phyloP scores from a whole-genome alignment of 1,140 invertebrate species.

The Leptinotarsa undecemlineata region DNA sequence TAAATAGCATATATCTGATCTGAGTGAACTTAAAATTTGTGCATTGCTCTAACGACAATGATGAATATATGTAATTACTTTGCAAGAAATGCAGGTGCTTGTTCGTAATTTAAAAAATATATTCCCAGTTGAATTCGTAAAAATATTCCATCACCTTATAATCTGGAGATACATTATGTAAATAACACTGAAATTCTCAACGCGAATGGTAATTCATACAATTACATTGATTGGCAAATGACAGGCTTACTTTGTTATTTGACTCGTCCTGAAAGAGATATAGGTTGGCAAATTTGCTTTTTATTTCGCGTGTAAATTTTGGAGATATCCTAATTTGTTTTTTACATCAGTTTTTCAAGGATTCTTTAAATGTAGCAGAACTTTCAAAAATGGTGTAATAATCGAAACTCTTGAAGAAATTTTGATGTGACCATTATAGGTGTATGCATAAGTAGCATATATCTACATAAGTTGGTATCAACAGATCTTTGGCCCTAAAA shows the following conservation, averaged over 20 bases:
- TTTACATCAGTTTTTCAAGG: slow-evolving; percentile 18
- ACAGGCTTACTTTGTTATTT: slow-evolving; percentile 15
- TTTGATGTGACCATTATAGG: no score
- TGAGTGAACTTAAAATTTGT: no score
- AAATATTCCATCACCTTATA: slow-evolving; percentile 19
- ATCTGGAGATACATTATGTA: slow-evolving; percentile 27
- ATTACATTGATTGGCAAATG: slow-evolving; percentile 23
- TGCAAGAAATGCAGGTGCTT: slow-evolving; percentile 4
- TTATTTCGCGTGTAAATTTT: not conserved
- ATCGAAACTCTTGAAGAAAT: no score
- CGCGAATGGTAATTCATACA: slow-evolving; percentile 16
- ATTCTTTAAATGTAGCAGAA: not conserved
- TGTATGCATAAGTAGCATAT: no score
- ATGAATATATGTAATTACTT: not conserved
- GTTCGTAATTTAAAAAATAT: not conserved
- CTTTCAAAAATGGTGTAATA: no score
- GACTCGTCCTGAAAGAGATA: not conserved
- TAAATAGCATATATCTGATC: no score
- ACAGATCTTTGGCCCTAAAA: no score
- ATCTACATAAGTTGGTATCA: no score
- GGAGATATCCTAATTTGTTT: not conserved
- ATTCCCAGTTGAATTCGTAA: slow-evolving; percentile 8
- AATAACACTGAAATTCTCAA: slow-evolving; percentile 24
- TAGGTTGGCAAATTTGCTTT: not conserved
- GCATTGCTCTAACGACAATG: no score